Conservation (phyloP, 2,113 vertebrate genomes). For the Hipposideros armiger region DNA sequence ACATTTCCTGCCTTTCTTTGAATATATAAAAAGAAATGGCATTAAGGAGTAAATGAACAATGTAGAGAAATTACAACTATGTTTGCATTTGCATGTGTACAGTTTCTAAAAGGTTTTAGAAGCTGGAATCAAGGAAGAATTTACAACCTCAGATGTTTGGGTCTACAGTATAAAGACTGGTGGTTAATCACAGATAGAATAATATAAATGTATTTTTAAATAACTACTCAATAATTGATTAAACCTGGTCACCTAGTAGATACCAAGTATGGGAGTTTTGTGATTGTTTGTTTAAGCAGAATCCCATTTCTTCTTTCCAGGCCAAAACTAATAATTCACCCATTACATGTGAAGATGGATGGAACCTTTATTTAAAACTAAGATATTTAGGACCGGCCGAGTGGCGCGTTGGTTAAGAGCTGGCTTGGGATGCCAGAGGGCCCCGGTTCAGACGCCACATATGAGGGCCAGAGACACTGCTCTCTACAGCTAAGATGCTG, state of each 20-base stretch:
- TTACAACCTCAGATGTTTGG: background rate
- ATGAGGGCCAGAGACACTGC: too few relatives aligned
- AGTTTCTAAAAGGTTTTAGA: conserved; percentile 5
- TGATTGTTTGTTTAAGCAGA: background rate
- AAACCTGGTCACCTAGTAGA: background rate
- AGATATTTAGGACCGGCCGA: too few relatives aligned
- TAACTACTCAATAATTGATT: background rate
- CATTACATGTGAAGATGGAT: background rate
- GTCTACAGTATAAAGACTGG: background rate
- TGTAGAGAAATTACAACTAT: background rate
- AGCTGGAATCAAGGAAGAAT: background rate
- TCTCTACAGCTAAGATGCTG: too few relatives aligned
- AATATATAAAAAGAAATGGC: background rate
- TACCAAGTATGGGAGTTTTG: background rate
- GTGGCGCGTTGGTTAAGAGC: too few relatives aligned
- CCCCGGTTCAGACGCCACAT: too few relatives aligned
- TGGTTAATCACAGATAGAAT: background rate
- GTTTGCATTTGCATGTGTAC: background rate
- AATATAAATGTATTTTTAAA: background rate
- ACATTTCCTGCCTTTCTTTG: background rate
- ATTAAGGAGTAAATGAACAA: background rate
- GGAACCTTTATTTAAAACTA: background rate
- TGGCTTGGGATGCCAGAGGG: too few relatives aligned
- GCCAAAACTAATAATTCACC: background rate
- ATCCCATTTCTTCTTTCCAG: background rate